A percentile compares a stretch with the other conserved stretches of the same genome.
Evolutionary conservation across 1,140 invertebrate species (phyloP).

Genomic region (Drosophila guanche): DNA sequence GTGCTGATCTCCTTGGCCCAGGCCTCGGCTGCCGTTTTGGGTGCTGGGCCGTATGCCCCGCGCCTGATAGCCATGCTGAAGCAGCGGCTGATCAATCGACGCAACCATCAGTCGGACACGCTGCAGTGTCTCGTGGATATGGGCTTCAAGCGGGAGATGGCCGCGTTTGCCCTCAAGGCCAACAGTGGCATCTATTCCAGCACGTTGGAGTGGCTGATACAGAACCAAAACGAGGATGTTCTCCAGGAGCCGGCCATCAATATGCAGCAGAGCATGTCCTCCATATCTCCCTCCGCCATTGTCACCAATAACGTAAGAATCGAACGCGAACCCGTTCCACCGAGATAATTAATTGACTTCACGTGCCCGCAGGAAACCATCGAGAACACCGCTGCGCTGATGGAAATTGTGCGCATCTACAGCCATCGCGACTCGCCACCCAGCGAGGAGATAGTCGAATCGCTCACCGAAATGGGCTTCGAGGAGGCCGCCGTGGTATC

Average conservation of each 20-base stretch:
- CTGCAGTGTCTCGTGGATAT: conserved; percentile 81
- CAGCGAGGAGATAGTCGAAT: conserved; percentile 61
- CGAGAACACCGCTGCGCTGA: conserved; percentile 76
- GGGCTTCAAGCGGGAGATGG: conserved; percentile 74
- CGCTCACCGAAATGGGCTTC: conserved; percentile 79
- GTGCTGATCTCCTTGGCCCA: conserved; percentile 80
- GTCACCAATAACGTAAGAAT: conserved; percentile 71
- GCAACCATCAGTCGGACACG: conserved; percentile 74
- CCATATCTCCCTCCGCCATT: conserved; percentile 74
- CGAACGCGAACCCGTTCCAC: not conserved
- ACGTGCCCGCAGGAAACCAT: conserved; percentile 56
- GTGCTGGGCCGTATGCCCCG: conserved; percentile 75
- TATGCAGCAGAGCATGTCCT: conserved; percentile 67
- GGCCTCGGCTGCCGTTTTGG: conserved; percentile 75
- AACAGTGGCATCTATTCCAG: conserved; percentile 74
- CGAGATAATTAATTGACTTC: not conserved
- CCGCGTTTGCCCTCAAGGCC: conserved; percentile 69
- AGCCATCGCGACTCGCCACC: conserved; percentile 78
- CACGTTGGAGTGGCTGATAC: conserved; percentile 79
- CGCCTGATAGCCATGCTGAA: conserved; percentile 81
- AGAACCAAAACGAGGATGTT: conserved; percentile 67
- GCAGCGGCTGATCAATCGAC: conserved; percentile 75
- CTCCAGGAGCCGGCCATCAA: conserved; percentile 38
- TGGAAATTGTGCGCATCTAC: conserved; percentile 82
- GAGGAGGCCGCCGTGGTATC: conserved; percentile 64